Percentiles rank a stretch among this genome's conserved stretches.
These are phyloP conservation scores for Zoroaster sp. DNA, from an alignment of 53 echinoderm and acorn worm species.

Conservation along the genomic window DNA sequence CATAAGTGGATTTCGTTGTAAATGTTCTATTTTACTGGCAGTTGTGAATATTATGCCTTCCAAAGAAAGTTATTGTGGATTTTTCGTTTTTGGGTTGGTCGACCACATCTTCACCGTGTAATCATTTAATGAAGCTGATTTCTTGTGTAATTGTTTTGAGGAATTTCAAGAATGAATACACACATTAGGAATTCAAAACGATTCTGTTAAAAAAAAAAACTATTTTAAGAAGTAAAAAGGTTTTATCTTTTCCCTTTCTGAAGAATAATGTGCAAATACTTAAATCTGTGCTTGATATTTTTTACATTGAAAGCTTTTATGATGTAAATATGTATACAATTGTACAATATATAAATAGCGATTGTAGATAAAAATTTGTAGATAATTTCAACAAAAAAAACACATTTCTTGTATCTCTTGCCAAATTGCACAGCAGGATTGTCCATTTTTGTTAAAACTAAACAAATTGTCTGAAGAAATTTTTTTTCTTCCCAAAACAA, in stretches of 20 bases:
- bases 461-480: no score
- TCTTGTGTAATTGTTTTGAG: neutral
- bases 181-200: neutral
- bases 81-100: neutral
- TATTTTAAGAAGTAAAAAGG: neutral
- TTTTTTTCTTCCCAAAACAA: neutral
- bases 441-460: neutral
- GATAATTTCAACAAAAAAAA: conserved; percentile 27
- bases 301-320: conserved; percentile 36
- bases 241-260: neutral
- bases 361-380: conserved; percentile 46
- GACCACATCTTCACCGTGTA: neutral
- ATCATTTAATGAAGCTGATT: neutral
- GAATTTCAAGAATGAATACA: neutral
- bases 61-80: neutral
- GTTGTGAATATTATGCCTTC: no score
- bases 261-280: conserved; percentile 34
- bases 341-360: conserved; percentile 21
- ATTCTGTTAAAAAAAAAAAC: neutral
- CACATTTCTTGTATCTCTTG: conserved; percentile 13
- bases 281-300: conserved; percentile 37
- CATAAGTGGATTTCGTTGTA: no score
- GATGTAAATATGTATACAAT: conserved; percentile 36
- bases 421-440: conserved; percentile 25
- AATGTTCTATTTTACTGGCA: no score